Base-by-base conservation (phyloP, 1,140 invertebrate genomes). In the Acromyrmex charruanus region DNA sequence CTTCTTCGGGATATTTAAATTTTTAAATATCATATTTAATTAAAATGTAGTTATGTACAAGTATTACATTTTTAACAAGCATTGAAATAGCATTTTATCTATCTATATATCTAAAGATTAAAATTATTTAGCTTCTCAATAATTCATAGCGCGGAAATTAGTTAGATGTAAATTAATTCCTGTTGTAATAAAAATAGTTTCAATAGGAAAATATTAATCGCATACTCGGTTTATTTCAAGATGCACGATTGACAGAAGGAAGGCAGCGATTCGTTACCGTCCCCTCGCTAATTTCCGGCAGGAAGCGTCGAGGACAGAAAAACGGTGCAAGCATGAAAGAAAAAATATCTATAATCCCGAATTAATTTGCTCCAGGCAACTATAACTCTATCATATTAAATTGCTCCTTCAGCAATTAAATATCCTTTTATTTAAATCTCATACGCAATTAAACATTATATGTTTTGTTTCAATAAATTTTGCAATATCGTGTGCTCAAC, bases 201-300 rank as follows among this genome's bases (percentile, higher is more conserved):
- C 28, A 74, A 49, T 51, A 25, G n/a, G 12, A 10, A 61, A 21
- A 75, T 31, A 84, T 84, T 84, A 84, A 84, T 84, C 82, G 49
- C 9, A 61, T 44, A 39, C 49, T 80, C 10, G 21, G 25, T 21
- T 31, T 58, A 75, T 68, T 74, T 63, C 51, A 51, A 81, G 68
- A 71, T 69, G 77, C 58, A 82, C 66, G 80, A 66, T 66, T 69
- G 77, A 63, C 55, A 74, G 68, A 87, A 81, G 68, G 80, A 84
- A 74, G 79, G 31, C 51, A 79, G 35, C 35, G 80, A 85, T 66
- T 85, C 82, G 82, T 85, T 85, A 85, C 59, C 35, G 59, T 53
- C 74, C 58, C 66, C 55, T 87, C 79, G 18, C 39, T 72, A 72
- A 79, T 77, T 88, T 88, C 84, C 87, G 82, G 75, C 35, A 74